Conservation (phyloP, 1,140 invertebrate genomes). For the Aphis gossypii region DNA sequence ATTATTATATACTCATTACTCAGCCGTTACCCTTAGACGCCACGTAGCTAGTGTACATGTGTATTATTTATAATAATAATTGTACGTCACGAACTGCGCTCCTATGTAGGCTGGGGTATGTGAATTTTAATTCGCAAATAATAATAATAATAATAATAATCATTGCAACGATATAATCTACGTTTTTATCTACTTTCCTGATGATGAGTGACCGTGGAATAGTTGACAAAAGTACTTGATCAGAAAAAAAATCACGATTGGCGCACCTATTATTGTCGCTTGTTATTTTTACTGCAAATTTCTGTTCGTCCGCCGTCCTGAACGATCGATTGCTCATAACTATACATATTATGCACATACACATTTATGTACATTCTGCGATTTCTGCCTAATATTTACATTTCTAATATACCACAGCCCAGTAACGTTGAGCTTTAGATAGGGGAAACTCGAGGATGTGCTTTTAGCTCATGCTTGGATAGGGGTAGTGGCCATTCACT, state of each 20-base stretch:
- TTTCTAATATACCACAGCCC: background rate
- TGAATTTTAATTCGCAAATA: conserved; percentile 13
- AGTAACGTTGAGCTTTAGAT: background rate
- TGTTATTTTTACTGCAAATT: background rate
- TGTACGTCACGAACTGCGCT: background rate
- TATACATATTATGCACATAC: background rate
- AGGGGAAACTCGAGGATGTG: background rate
- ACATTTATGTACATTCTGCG: background rate
- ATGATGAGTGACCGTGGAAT: background rate
- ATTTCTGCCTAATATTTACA: background rate
- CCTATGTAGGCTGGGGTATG: background rate
- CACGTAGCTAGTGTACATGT: background rate
- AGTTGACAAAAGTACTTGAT: background rate
- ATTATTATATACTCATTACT: background rate
- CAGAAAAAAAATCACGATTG: background rate
- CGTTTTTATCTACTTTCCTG: background rate
- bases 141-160: background rate
- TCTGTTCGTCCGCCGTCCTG: background rate
- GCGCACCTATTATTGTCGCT: background rate
- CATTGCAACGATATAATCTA: conserved; percentile 4
- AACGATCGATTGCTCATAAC: background rate
- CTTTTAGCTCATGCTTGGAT: background rate
- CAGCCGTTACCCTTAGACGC: background rate
- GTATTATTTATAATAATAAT: background rate
- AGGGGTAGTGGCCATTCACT: background rate